Percentiles rank a stretch among this genome's conserved stretches.
Conservation (phyloP, 2,797 vertebrate species). For the Eupleurogrammus muticus region DNA sequence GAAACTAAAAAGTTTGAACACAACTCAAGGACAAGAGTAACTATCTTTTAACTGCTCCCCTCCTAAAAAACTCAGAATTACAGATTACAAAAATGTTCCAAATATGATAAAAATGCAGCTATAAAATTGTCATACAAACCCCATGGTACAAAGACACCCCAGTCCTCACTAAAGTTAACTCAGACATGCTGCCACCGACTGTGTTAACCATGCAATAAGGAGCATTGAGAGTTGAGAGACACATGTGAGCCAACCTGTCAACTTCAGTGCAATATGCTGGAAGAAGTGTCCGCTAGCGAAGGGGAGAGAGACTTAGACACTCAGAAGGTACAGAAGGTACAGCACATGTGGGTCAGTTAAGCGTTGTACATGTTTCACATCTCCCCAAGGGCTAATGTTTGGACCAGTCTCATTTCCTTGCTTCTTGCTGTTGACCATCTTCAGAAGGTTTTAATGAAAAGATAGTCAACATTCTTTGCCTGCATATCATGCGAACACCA, state of each 20-base stretch:
- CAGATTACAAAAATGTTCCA: conserved; percentile 76
- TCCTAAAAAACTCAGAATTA: conserved; percentile 69
- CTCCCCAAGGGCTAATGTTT: conserved; percentile 13
- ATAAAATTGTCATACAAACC: conserved; percentile 81
- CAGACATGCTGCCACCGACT: conserved; percentile 64
- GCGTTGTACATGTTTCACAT: conserved; percentile 23
- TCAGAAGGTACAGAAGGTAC: conserved; percentile 25
- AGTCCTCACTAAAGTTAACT: conserved; percentile 49
- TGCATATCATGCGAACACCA: conserved; percentile 16
- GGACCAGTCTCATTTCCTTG: background rate
- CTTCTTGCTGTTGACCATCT: conserved; percentile 10
- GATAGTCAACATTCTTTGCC: conserved; percentile 69
- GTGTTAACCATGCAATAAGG: conserved; percentile 65
- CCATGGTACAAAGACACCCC: conserved; percentile 71
- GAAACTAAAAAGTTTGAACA: conserved; percentile 42
- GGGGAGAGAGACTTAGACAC: conserved; percentile 36
- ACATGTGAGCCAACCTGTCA: conserved; percentile 73
- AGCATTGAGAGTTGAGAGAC: conserved; percentile 74
- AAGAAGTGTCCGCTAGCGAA: conserved; percentile 60
- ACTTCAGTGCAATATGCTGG: conserved; percentile 62
- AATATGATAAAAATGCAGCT: conserved; percentile 75
- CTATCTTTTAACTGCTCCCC: conserved; percentile 24
- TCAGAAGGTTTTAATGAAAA: conserved; percentile 5
- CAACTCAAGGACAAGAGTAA: conserved; percentile 32
- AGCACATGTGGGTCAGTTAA: conserved; percentile 30